Evolutionary conservation across 2,113 vertebrate genomes (phyloP).

Genomic region (Hydropotes inermis): DNA sequence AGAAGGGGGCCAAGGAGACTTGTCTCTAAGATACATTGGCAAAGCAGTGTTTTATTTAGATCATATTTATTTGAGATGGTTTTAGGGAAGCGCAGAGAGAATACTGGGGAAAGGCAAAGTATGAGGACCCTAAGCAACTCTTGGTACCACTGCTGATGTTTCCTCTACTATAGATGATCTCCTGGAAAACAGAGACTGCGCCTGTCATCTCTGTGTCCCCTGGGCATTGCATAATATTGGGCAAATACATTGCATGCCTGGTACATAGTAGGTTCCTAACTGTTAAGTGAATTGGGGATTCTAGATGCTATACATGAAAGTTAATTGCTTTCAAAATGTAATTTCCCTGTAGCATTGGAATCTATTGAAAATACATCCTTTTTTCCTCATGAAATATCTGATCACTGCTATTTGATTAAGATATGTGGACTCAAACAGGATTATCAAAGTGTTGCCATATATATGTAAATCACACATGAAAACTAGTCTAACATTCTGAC

Average conservation of each 20-base stretch:
- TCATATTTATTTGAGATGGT: neutral
- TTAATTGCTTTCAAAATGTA: neutral
- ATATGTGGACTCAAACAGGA: neutral
- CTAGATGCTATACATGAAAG: neutral
- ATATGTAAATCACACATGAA: neutral
- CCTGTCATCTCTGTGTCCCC: neutral
- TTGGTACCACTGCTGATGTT: neutral
- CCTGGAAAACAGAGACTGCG: neutral
- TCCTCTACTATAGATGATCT: neutral
- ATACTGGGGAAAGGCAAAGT: neutral
- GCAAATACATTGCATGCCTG: neutral
- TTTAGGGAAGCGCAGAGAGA: neutral
- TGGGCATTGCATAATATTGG: neutral
- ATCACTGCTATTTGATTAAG: neutral
- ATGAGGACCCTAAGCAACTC: neutral
- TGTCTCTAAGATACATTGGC: neutral
- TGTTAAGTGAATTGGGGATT: neutral
- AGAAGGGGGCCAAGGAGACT: neutral
- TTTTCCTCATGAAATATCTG: neutral
- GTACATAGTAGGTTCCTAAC: neutral
- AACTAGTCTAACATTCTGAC: neutral
- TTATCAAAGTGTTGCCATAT: neutral
- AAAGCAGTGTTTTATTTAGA: neutral
- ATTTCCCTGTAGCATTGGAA: neutral
- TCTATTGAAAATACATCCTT: neutral